Evolutionary conservation across 1,140 invertebrate genomes (phyloP).

Genomic region (Gryon sp.): DNA sequence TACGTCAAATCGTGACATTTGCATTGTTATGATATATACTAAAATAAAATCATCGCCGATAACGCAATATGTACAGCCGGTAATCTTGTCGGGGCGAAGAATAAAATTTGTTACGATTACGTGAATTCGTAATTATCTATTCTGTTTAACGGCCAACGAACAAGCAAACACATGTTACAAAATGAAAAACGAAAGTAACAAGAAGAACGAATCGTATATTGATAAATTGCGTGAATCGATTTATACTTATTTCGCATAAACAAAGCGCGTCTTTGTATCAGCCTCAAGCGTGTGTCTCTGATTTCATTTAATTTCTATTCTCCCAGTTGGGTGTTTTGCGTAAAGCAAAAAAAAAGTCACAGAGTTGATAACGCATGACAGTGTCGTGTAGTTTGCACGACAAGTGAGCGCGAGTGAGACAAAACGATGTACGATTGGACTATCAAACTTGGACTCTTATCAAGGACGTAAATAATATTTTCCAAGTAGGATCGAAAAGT

Average conservation of each 20-base stretch:
- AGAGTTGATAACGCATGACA: slow-evolving; percentile 46
- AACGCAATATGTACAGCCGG: slow-evolving; percentile 7
- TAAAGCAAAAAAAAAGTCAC: slow-evolving; percentile 39
- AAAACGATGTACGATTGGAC: slow-evolving; percentile 23
- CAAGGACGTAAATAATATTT: slow-evolving; percentile 68
- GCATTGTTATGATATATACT: slow-evolving; percentile 1
- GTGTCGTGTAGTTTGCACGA: no score
- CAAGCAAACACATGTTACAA: slow-evolving; percentile 54
- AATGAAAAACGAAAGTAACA: slow-evolving; percentile 50
- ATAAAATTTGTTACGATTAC: slow-evolving; percentile 58
- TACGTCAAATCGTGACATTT: neutral
- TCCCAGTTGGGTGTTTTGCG: slow-evolving; percentile 7
- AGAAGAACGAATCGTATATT: slow-evolving; percentile 36
- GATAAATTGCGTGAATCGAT: slow-evolving; percentile 52
- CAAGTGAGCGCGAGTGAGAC: neutral
- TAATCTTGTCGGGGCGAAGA: slow-evolving; percentile 22
- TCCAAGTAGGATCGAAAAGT: slow-evolving; percentile 69
- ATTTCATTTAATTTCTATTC: slow-evolving; percentile 62
- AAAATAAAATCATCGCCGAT: slow-evolving; percentile 13
- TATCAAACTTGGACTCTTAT: slow-evolving; percentile 56
- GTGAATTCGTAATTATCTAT: slow-evolving; percentile 48
- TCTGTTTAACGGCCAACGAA: slow-evolving; percentile 39
- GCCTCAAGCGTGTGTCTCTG: slow-evolving; percentile 47
- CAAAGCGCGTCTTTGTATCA: slow-evolving; percentile 50
- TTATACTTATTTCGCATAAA: slow-evolving; percentile 56